Conservation (phyloP, 2,888 invertebrate genomes). For the Chalcis sispes region DNA sequence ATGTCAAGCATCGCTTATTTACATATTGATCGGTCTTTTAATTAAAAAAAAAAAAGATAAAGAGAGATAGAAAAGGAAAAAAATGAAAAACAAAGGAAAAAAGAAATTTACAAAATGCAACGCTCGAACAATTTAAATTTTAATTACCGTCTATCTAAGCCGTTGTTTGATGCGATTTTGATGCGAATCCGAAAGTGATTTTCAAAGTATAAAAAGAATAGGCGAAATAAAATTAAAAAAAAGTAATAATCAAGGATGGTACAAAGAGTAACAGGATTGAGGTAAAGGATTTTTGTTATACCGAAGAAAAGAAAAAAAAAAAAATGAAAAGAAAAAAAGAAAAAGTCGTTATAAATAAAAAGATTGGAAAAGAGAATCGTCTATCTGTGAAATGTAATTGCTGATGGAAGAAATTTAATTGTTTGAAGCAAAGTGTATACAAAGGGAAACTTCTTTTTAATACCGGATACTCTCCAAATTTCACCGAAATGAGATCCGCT, state of each 20-base stretch:
- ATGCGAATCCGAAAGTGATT: constrained; percentile 6
- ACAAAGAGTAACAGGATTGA: background rate
- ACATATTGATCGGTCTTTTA: constrained; percentile 24
- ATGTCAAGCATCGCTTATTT: constrained; percentile 32
- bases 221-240: background rate
- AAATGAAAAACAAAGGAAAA: too few relatives aligned
- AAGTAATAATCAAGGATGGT: background rate
- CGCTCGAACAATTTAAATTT: constrained; percentile 26
- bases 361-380: background rate
- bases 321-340: too few relatives aligned
- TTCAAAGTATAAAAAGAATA: background rate
- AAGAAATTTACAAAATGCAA: background rate
- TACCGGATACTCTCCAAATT: constrained; percentile 26
- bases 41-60: constrained; percentile 40
- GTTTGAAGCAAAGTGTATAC: constrained; percentile 12
- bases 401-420: constrained; percentile 29
- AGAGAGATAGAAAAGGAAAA: background rate
- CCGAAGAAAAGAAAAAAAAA: background rate
- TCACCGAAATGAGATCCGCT: constrained; percentile 8
- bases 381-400: background rate
- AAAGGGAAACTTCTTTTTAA: constrained; percentile 14
- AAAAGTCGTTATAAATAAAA: background rate
- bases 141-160: constrained; percentile 7
- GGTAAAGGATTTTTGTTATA: background rate
- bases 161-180: background rate